A percentile compares a stretch with the other conserved stretches of the same genome.
Conservation (phyloP, 1,140 invertebrate genomes). For the Hestina assimilis region DNA sequence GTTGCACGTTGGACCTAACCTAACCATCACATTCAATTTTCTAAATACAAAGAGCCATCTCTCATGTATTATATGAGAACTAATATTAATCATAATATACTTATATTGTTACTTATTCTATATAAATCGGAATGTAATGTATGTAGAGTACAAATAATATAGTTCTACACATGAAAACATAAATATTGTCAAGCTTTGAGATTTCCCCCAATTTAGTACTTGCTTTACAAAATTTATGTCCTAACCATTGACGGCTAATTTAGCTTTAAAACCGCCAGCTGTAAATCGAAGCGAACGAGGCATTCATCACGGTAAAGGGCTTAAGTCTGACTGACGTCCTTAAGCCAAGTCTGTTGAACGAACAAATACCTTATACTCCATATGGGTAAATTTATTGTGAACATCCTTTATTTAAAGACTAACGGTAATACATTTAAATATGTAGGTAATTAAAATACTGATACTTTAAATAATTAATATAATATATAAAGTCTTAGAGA, state of each 20-base stretch:
- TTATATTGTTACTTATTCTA: too few species aligned
- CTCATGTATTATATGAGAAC: too few species aligned
- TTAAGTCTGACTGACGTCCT: slow-evolving; percentile 1
- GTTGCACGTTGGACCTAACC: too few species aligned
- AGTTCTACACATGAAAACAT: not conserved
- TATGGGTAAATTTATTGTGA: not conserved
- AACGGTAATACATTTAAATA: not conserved
- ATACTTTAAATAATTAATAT: too few species aligned
- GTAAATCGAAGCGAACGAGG: slow-evolving; percentile 30
- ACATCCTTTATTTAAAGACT: not conserved
- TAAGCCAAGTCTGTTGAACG: not conserved
- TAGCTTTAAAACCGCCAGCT: slow-evolving; percentile 30
- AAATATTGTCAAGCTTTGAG: slow-evolving; percentile 1
- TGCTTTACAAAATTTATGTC: slow-evolving; percentile 36
- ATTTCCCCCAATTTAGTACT: slow-evolving; percentile 16
- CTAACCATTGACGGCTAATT: slow-evolving; percentile 33
- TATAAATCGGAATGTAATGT: not conserved
- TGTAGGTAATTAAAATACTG: not conserved
- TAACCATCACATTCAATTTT: too few species aligned
- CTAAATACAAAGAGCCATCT: too few species aligned
- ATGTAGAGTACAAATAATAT: not conserved
- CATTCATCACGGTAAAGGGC: slow-evolving; percentile 27
- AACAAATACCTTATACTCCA: not conserved
- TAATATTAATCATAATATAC: too few species aligned
- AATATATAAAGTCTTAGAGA: too few species aligned